Conservation (phyloP, 2,113 vertebrate species). For the Carettochelys insculpta region DNA sequence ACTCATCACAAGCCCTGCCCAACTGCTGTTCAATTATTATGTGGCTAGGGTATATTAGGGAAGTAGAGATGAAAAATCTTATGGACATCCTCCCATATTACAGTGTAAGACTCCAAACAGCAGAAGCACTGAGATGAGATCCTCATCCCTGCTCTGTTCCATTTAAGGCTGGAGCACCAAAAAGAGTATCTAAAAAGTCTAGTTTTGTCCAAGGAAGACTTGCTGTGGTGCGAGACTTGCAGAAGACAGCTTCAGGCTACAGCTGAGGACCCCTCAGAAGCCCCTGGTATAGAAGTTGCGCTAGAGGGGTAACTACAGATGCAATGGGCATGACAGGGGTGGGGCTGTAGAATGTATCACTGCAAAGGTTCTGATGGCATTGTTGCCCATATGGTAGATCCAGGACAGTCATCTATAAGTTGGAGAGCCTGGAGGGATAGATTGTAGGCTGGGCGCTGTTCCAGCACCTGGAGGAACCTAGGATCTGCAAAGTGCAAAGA, state of each 20-base stretch:
- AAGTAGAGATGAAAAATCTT: background rate
- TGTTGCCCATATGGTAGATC: background rate
- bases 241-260: background rate
- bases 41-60: background rate
- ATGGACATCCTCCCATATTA: background rate
- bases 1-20: background rate
- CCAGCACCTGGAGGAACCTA: background rate
- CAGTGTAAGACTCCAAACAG: background rate
- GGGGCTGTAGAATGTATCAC: background rate
- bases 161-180: background rate
- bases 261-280: background rate
- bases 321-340: background rate
- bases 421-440: background rate
- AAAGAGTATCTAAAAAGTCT: background rate
- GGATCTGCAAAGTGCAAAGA: background rate
- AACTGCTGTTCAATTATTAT: background rate
- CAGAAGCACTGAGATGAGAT: background rate
- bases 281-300: background rate
- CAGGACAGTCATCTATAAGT: background rate
- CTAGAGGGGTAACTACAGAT: background rate
- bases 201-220: background rate
- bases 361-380: background rate
- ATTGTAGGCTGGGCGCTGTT: background rate
- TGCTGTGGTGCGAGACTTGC: rapidly evolving
- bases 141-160: background rate